These are phyloP conservation scores for Oryzias celebensis DNA, from an alignment of 2,113 vertebrate species.

Conservation along the genomic window DNA sequence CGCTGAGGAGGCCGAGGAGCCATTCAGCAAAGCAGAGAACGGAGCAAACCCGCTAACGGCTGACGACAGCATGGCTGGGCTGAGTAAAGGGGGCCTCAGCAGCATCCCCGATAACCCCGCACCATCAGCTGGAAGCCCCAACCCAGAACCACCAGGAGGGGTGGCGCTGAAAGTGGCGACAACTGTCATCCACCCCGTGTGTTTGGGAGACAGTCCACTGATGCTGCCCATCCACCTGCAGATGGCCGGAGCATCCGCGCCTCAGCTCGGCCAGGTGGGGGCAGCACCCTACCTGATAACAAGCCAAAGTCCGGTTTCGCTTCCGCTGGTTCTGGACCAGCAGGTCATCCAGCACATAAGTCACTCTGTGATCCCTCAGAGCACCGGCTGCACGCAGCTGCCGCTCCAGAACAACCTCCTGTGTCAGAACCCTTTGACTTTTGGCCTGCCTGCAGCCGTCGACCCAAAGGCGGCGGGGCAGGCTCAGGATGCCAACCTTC, in stretches of 20 bases:
- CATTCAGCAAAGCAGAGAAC: constrained; percentile 83
- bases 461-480: constrained; percentile 85
- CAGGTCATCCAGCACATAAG: constrained; percentile 94
- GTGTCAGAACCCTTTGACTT: constrained; percentile 77
- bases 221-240: constrained; percentile 94
- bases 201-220: constrained; percentile 90
- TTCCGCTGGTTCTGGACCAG: constrained; percentile 92
- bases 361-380: constrained; percentile 84
- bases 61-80: constrained; percentile 78
- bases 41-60: constrained; percentile 79
- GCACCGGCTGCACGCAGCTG: constrained; percentile 72
- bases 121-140: constrained; percentile 80
- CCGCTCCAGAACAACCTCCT: constrained; percentile 84
- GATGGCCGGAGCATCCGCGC: constrained; percentile 82
- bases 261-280: constrained; percentile 82
- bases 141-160: constrained; percentile 81
- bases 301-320: constrained; percentile 86
- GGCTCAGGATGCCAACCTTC: constrained; percentile 82
- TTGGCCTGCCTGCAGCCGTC: constrained; percentile 67
- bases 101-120: constrained; percentile 79
- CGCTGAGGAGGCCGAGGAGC: constrained; percentile 35
- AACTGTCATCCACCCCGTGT: constrained; percentile 92
- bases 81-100: constrained; percentile 86
- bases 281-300: constrained; percentile 90
- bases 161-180: constrained; percentile 91